These are phyloP conservation scores for Lamproptera curius DNA, from an alignment of 2,888 invertebrate genomes.

Conservation along the genomic window DNA sequence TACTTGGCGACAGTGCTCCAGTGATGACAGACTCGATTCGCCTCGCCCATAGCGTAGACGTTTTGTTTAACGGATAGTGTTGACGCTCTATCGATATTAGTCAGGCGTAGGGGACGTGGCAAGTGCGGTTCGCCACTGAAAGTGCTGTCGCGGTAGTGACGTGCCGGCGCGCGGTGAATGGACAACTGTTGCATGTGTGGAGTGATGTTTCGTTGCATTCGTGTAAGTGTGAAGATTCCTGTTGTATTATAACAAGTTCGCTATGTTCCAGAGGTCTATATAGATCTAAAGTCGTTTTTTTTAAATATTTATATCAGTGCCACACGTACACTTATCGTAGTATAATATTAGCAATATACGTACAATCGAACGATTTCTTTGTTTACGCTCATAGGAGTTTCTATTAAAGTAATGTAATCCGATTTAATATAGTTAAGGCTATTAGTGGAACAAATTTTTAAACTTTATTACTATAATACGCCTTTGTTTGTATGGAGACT, in stretches of 20 bases:
- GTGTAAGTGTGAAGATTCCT: constrained; percentile 8
- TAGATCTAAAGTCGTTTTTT: constrained; percentile 18
- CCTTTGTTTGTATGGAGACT: constrained; percentile 2
- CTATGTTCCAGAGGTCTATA: constrained; percentile 12
- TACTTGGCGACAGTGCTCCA: background rate
- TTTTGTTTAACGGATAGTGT: no score
- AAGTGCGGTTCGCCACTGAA: no score
- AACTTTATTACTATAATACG: background rate
- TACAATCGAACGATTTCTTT: constrained; percentile 9
- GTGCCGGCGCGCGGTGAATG: constrained; percentile 3
- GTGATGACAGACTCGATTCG: no score
- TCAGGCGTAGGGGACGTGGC: no score
- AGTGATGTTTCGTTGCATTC: constrained; percentile 17
- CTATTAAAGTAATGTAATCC: constrained; percentile 7
- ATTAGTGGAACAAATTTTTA: constrained; percentile 9
- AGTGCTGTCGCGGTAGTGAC: no score
- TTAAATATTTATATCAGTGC: constrained; percentile 10
- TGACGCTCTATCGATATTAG: no score
- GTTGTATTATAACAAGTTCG: constrained; percentile 8
- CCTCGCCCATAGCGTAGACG: no score
- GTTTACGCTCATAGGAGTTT: constrained; percentile 11
- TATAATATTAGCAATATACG: constrained; percentile 17
- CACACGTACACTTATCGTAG: constrained; percentile 15
- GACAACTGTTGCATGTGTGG: constrained; percentile 12
- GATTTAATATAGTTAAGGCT: constrained; percentile 8